Percentiles rank a stretch among this genome's conserved stretches.
These are phyloP conservation scores for Gymnoscopelus microlampas DNA, from an alignment of 2,797 vertebrate genomes.

Conservation along the genomic window DNA sequence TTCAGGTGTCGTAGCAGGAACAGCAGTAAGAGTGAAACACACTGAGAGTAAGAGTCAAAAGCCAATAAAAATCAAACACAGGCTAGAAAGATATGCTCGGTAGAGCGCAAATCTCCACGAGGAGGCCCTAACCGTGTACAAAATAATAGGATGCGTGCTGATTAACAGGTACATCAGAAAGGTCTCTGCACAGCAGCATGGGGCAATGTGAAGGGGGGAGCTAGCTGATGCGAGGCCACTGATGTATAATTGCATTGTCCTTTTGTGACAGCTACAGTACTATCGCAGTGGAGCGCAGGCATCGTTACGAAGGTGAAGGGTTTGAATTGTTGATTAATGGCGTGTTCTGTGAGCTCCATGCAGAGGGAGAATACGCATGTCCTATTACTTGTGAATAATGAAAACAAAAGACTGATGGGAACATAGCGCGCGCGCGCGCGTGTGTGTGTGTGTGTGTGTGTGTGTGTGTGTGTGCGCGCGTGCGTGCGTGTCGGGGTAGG, in stretches of 20 bases:
- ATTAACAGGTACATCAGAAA: no score
- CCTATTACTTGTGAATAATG: slow-evolving; percentile 45
- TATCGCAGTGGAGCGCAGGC: slow-evolving; percentile 9
- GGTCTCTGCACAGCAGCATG: not conserved
- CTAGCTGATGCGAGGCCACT: slow-evolving; percentile 45
- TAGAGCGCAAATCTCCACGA: no score
- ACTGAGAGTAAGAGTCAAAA: no score
- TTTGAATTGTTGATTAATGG: slow-evolving; percentile 63
- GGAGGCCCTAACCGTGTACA: no score
- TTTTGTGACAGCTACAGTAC: slow-evolving; percentile 39
- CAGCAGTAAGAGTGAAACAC: no score
- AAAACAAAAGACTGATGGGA: slow-evolving; percentile 31
- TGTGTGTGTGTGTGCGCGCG: not conserved
- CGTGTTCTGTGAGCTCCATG: slow-evolving; percentile 27
- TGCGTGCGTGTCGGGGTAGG: not conserved
- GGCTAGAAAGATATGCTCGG: no score
- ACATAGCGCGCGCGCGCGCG: not conserved
- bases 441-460: not conserved
- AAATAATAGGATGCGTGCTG: no score
- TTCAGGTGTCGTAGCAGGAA: no score
- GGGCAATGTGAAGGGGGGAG: slow-evolving; percentile 11
- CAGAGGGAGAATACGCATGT: slow-evolving; percentile 29
- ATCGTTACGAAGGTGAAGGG: slow-evolving; percentile 32
- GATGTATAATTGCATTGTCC: slow-evolving; percentile 36
- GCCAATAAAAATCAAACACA: no score